Evolutionary conservation across 2,113 vertebrate species (phyloP), one percentile per base, ranked within the genome.

Genomic region (Ictalurus furcatus): DNA sequence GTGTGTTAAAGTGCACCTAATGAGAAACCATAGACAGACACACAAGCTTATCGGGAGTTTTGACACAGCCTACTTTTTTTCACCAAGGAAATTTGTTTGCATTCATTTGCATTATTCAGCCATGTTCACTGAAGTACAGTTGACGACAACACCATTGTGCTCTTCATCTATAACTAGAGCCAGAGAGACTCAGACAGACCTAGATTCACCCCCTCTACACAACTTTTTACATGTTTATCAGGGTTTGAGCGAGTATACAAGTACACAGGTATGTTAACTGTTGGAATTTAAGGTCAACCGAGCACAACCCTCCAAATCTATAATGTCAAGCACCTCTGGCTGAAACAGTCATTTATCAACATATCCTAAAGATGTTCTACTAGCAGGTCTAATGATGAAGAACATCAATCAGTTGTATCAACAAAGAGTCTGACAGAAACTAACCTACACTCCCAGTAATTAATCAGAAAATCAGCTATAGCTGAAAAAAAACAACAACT

Each of bases 1-100:
- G 97, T 0, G 98, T 99, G 96, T 99, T 99, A 95, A 99, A 99
- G 95, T 99, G 99, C 92, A 99, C 99, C 95, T 99, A 97, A 93
- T 96, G 96, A 79, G 96, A 94, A 0, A 96, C 89, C 96, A 94
- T 0, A 96, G 94, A 96, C 92, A 92, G 91, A 69, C 13, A 28
- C 34, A 69, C 23, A 81, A 11, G 23, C 25, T 40, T 37, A 58
- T 52, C 25, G 67, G 44, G 21, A 13, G 11, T 21, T 82, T 30
- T 40, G 16, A 73, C 67, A 71, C 63, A 59, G 19, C 4, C 2
- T 30, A 6, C 1, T 88, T 58, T 59, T 73, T 83, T 67, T 54
- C 44, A 54, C 44, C 17, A 16, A 65, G n/a, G 48, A 81, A 13
- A 80, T 63, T 63, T 79, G 48, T 52, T 30, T 65, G 16, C 59